Percentiles rank a stretch among this genome's conserved stretches.
phyloP scores from a whole-genome alignment of 1,140 invertebrate species.

The Conopomorpha cramerella region DNA sequence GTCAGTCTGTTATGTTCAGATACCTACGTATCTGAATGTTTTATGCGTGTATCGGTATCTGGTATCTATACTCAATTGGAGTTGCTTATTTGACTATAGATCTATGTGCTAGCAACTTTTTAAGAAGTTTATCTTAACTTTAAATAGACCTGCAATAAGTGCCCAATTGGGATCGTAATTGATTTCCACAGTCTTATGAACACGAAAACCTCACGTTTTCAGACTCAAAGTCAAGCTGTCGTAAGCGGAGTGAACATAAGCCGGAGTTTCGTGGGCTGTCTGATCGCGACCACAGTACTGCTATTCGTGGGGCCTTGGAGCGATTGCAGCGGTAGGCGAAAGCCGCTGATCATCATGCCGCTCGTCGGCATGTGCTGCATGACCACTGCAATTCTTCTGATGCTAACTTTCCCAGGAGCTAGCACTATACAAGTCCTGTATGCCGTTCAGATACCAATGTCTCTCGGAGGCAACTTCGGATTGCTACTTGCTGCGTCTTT shows the following conservation, averaged over 20 bases:
- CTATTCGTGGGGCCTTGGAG: conserved; percentile 54
- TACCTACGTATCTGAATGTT: not conserved
- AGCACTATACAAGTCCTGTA: conserved; percentile 38
- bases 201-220: conserved; percentile 19
- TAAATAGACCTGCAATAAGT: not conserved
- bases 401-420: conserved; percentile 41
- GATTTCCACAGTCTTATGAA: not conserved
- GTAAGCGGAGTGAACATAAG: conserved; percentile 40
- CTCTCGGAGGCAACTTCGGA: conserved; percentile 49
- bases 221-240: conserved; percentile 44
- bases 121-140: not conserved
- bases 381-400: conserved; percentile 30
- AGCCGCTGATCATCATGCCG: conserved; percentile 46
- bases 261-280: conserved; percentile 39
- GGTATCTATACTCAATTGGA: not conserved
- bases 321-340: conserved; percentile 50
- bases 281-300: conserved; percentile 36
- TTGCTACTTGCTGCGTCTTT: conserved; percentile 39
- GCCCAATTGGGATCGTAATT: not conserved
- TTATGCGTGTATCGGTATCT: not conserved
- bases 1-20: not conserved
- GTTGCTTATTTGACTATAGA: too few species aligned
- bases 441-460: conserved; percentile 42
- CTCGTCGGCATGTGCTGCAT: conserved; percentile 44
- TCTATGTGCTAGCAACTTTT: not conserved